These are phyloP conservation scores for Lepus timidus DNA, from an alignment of 2,113 vertebrate species.

Conservation along the genomic window DNA sequence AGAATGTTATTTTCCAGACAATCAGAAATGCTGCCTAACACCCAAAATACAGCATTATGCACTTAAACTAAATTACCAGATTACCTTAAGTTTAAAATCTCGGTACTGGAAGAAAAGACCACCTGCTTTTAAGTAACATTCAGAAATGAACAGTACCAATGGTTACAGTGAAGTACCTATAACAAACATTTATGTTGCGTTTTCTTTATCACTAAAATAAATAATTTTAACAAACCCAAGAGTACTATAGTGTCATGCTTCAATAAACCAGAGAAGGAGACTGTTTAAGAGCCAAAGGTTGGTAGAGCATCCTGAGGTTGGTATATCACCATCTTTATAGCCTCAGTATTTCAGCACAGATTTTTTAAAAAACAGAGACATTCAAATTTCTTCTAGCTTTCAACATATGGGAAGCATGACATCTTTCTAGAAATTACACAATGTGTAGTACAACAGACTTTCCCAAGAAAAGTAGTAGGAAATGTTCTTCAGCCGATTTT, in stretches of 20 bases:
- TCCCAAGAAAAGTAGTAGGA: neutral
- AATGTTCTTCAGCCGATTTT: constrained; percentile 4
- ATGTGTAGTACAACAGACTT: neutral
- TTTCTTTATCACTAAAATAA: constrained; percentile 53
- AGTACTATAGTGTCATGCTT: neutral
- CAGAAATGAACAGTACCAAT: constrained; percentile 11
- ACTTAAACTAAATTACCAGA: constrained; percentile 3
- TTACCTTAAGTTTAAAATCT: neutral
- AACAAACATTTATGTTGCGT: constrained; percentile 24
- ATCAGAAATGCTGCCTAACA: neutral
- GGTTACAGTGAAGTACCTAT: neutral
- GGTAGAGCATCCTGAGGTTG: neutral
- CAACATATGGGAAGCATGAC: neutral
- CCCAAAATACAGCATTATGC: neutral
- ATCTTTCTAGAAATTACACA: neutral
- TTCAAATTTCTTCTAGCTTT: neutral
- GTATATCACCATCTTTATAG: neutral
- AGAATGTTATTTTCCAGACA: neutral
- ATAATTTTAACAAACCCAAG: constrained; percentile 12
- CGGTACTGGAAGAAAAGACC: neutral
- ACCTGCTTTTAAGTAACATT: neutral
- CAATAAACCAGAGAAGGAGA: neutral
- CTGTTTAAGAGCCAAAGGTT: neutral
- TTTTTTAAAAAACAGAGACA: constrained; percentile 20
- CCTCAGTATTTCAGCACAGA: neutral